Percentiles rank a stretch among this genome's conserved stretches.
phyloP scores from a whole-genome alignment of 2,888 invertebrate species.

The Scaptomyza reducta region DNA sequence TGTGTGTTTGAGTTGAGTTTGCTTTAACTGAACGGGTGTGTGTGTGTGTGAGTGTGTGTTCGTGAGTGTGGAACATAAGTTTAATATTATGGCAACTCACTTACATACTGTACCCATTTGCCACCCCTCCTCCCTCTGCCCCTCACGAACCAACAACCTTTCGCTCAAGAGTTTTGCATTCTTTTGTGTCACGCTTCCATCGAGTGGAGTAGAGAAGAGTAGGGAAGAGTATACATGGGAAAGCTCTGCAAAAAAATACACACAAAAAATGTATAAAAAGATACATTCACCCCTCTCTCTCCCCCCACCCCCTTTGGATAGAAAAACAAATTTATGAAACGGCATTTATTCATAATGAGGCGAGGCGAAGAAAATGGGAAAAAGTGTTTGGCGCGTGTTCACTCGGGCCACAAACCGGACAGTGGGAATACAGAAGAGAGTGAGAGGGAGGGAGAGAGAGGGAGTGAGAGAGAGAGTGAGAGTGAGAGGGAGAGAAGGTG shows the following conservation, averaged over 20 bases:
- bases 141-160: neutral
- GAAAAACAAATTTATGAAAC: slow-evolving; percentile 75
- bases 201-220: slow-evolving; percentile 31
- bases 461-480: slow-evolving; percentile 7
- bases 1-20: slow-evolving; percentile 60
- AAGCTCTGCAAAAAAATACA: slow-evolving; percentile 31
- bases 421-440: neutral
- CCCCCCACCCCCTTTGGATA: slow-evolving; percentile 3
- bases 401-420: slow-evolving; percentile 38
- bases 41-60: slow-evolving; percentile 18
- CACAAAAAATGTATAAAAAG: neutral
- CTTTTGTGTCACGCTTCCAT: slow-evolving; percentile 77
- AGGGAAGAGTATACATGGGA: slow-evolving; percentile 30
- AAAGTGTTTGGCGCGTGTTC: slow-evolving; percentile 66
- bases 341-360: slow-evolving; percentile 78
- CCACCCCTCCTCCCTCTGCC: neutral
- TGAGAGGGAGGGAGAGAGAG: neutral
- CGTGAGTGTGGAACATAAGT: slow-evolving; percentile 52
- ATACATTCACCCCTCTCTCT: neutral
- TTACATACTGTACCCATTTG: neutral
- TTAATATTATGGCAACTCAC: slow-evolving; percentile 56
- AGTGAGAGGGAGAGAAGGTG: slow-evolving; percentile 22
- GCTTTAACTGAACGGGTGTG: slow-evolving; percentile 56
- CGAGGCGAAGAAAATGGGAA: slow-evolving; percentile 38
- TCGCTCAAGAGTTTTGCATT: slow-evolving; percentile 69